Percentiles rank a stretch among this genome's conserved stretches.
phyloP scores from a whole-genome alignment of 2,797 vertebrate genomes.

The Smutsia temminckii region DNA sequence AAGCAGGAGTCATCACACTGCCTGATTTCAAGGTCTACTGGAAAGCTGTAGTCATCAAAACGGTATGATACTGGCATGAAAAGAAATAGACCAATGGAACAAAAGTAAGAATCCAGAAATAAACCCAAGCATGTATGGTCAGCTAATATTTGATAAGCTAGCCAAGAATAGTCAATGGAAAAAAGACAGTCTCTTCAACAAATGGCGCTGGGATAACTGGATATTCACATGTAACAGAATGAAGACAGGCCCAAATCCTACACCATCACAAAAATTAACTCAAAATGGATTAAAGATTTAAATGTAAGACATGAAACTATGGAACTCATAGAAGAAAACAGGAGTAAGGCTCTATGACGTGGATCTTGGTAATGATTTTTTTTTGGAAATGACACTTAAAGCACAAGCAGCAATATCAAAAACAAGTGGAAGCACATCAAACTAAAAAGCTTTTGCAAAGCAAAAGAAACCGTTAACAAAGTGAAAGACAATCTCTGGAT shows the following conservation, averaged over 20 bases:
- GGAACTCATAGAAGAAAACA: neutral
- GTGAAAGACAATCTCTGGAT: too few species aligned
- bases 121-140: neutral
- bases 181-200: neutral
- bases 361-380: too few species aligned
- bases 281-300: neutral
- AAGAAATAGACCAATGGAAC: neutral
- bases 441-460: too few species aligned
- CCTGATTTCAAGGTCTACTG: neutral
- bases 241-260: neutral
- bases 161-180: neutral
- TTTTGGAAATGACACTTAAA: too few species aligned
- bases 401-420: too few species aligned
- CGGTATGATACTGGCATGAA: neutral
- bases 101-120: neutral
- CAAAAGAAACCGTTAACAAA: too few species aligned
- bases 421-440: too few species aligned
- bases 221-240: neutral
- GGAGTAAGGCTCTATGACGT: too few species aligned
- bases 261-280: neutral
- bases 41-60: neutral
- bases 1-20: neutral
- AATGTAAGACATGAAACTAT: neutral
- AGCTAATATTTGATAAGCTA: neutral
- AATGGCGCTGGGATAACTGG: neutral